phyloP scores from a whole-genome alignment of 2,797 vertebrate species.

The Melanotaenia pygmaea region DNA sequence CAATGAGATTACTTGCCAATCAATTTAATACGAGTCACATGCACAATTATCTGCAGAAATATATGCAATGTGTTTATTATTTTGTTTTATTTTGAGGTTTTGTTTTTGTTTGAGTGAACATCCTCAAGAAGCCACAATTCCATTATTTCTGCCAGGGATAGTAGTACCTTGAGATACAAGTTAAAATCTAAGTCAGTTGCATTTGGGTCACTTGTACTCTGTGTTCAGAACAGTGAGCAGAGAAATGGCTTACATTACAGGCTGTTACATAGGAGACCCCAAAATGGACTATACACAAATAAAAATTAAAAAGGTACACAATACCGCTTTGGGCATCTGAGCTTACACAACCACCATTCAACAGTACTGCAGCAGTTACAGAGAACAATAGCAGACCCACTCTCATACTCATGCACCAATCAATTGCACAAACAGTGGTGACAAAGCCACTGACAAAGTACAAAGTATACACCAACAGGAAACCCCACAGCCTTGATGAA shows the following conservation, averaged over 20 bases:
- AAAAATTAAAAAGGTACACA: constrained; percentile 44
- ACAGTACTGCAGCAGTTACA: constrained; percentile 59
- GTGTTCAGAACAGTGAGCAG: too few relatives aligned
- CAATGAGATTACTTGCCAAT: too few relatives aligned
- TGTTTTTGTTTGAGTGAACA: too few relatives aligned
- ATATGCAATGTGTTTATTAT: too few relatives aligned
- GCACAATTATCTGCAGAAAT: too few relatives aligned
- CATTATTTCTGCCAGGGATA: too few relatives aligned
- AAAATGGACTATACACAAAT: constrained; percentile 15
- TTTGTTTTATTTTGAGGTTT: too few relatives aligned
- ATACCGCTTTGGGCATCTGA: constrained; percentile 48
- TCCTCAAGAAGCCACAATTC: too few relatives aligned
- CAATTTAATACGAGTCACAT: too few relatives aligned
- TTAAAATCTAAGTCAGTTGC: too few relatives aligned
- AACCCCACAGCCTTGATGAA: constrained; percentile 45
- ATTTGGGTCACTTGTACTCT: too few relatives aligned
- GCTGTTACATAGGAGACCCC: background rate
- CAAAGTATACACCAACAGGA: constrained; percentile 38
- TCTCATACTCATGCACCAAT: constrained; percentile 8
- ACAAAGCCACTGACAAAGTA: constrained; percentile 22
- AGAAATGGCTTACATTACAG: background rate
- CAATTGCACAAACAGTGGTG: constrained; percentile 17
- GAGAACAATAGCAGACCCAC: constrained; percentile 56
- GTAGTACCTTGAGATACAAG: too few relatives aligned
- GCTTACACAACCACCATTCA: constrained; percentile 53